These are phyloP conservation scores for Nibea coibor DNA, from an alignment of 2,113 vertebrate genomes.

Conservation along the genomic window DNA sequence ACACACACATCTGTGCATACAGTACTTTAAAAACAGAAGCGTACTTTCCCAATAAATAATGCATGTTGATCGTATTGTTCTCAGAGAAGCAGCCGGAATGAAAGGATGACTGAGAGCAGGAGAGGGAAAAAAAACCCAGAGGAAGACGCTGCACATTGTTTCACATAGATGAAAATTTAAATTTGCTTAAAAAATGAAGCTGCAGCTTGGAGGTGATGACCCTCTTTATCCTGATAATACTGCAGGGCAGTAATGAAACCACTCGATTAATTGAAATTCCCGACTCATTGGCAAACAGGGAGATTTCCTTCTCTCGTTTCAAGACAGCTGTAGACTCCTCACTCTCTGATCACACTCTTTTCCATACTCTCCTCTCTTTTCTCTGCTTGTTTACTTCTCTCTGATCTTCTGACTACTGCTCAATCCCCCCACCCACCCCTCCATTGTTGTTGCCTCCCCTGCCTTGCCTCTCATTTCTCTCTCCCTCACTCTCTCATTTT, in stretches of 20 bases:
- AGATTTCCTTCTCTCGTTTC: slow-evolving; percentile 5
- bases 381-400: slow-evolving; percentile 45
- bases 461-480: slow-evolving; percentile 11
- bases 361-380: slow-evolving; percentile 4
- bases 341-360: slow-evolving; percentile 13
- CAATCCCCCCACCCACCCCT: background rate
- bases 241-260: slow-evolving; percentile 56
- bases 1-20: background rate
- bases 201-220: slow-evolving; percentile 50
- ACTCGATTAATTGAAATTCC: slow-evolving; percentile 57
- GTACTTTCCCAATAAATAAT: slow-evolving; percentile 72
- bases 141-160: slow-evolving; percentile 38
- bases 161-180: slow-evolving; percentile 32
- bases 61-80: slow-evolving; percentile 62
- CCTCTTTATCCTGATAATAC: slow-evolving; percentile 63
- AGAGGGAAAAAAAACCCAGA: background rate
- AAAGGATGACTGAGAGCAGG: slow-evolving; percentile 18
- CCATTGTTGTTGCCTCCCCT: slow-evolving; percentile 45
- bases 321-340: background rate
- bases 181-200: slow-evolving; percentile 42
- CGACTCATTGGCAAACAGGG: slow-evolving; percentile 8
- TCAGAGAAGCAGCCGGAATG: slow-evolving; percentile 31
- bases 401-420: slow-evolving; percentile 54
- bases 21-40: slow-evolving; percentile 41
- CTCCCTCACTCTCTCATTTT: slow-evolving; percentile 24